Evolutionary conservation across 2,888 invertebrate genomes (phyloP).

Genomic region (Chrysodeixis includens): DNA sequence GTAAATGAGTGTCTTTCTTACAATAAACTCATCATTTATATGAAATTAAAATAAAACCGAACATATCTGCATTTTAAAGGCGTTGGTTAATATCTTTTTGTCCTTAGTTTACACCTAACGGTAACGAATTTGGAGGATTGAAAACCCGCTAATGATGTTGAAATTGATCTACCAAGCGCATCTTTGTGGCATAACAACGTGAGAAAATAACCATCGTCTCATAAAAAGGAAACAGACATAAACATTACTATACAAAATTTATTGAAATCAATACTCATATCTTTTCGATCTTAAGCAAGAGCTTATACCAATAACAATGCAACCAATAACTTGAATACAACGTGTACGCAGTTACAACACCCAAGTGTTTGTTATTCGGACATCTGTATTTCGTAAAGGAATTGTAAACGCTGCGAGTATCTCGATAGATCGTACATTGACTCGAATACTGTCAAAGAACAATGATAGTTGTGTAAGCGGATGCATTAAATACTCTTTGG

Average conservation of each 20-base stretch:
- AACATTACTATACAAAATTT: not conserved
- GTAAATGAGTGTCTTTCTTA: too few species aligned
- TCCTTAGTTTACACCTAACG: too few species aligned
- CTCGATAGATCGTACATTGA: constrained; percentile 8
- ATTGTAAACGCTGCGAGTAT: constrained; percentile 16
- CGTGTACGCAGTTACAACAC: not conserved
- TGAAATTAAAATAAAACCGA: too few species aligned
- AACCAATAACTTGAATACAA: not conserved
- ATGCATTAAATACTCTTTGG: constrained; percentile 22
- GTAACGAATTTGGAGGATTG: too few species aligned
- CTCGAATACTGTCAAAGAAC: constrained; percentile 51
- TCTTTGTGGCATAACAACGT: too few species aligned
- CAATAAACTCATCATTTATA: too few species aligned
- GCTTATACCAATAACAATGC: not conserved
- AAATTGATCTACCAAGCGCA: too few species aligned
- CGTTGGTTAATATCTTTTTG: too few species aligned
- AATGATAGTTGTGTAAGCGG: constrained; percentile 55
- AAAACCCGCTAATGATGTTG: too few species aligned
- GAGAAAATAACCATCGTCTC: too few species aligned
- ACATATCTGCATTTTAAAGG: too few species aligned
- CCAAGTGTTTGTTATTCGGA: not conserved
- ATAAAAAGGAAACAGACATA: too few species aligned
- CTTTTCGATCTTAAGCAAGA: not conserved
- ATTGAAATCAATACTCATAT: not conserved
- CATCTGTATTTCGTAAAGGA: constrained; percentile 7